phyloP scores from a whole-genome alignment of 1,140 invertebrate species.

The Drosophila busckii region DNA sequence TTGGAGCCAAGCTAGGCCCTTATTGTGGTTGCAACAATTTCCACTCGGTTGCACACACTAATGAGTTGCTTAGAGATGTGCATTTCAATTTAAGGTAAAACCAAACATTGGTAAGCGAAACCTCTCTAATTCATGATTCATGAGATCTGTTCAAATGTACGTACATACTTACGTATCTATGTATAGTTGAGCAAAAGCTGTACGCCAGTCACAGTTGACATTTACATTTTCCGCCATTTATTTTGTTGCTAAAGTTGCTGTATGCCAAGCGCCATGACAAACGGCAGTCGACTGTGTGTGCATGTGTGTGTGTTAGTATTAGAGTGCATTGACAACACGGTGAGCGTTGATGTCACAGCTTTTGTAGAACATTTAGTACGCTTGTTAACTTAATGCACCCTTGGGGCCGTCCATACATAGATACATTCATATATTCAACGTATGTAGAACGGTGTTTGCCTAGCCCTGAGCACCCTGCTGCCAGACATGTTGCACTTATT shows the following conservation, averaged over 20 bases:
- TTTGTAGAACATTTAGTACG: constrained; percentile 66
- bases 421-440: neutral
- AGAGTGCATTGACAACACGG: constrained; percentile 35
- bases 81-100: neutral
- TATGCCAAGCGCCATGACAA: constrained; percentile 8
- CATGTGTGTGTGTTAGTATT: neutral
- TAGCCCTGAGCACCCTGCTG: constrained; percentile 1
- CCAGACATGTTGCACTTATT: constrained; percentile 21
- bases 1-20: neutral
- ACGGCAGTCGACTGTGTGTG: constrained; percentile 2
- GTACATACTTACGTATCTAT: too few relatives aligned
- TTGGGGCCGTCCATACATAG: constrained; percentile 32
- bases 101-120: too few relatives aligned
- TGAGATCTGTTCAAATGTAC: too few relatives aligned
- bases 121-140: too few relatives aligned
- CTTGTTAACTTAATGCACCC: constrained; percentile 71
- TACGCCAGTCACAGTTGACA: too few relatives aligned
- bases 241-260: constrained; percentile 5
- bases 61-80: constrained; percentile 14
- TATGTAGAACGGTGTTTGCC: constrained; percentile 8
- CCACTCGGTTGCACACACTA: constrained; percentile 14
- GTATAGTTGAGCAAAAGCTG: too few relatives aligned
- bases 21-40: constrained; percentile 10
- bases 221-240: constrained; percentile 10
- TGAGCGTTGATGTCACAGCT: constrained; percentile 37